Evolutionary conservation across 2,888 invertebrate species (phyloP).

Genomic region (Sarcophaga variegata): DNA sequence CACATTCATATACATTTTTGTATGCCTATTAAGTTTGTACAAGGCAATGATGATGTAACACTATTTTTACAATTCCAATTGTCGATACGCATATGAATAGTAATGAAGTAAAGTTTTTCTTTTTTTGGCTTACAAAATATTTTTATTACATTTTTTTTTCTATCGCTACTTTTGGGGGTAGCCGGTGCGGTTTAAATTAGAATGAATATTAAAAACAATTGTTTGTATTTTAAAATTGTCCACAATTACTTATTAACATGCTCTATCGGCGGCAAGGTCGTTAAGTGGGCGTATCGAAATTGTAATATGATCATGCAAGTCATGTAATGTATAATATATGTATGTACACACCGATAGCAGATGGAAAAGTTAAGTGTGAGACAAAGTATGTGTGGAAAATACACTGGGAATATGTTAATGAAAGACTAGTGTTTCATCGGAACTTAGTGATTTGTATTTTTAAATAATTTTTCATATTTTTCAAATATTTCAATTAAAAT

Average conservation of each 20-base stretch:
- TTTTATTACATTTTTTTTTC: background rate
- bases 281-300: background rate
- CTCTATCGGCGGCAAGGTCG: background rate
- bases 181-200: background rate
- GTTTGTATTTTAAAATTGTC: background rate
- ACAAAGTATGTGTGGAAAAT: no score
- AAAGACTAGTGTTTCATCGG: no score
- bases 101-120: background rate
- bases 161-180: background rate
- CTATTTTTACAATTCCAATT: conserved; percentile 7
- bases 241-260: conserved; percentile 10
- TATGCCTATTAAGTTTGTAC: background rate
- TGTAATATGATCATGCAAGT: background rate
- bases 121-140: no score
- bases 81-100: background rate
- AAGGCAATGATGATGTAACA: background rate
- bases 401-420: no score
- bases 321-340: background rate
- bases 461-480: no score
- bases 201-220: conserved; percentile 14
- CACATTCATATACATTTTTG: background rate
- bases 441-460: no score
- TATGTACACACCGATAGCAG: background rate
- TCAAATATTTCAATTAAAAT: no score
- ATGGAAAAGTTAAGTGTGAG: no score